Percentiles rank a stretch among this genome's conserved stretches.
phyloP scores from a whole-genome alignment of 2,113 vertebrate genomes.

The Brachyhypopomus occidentalis region DNA sequence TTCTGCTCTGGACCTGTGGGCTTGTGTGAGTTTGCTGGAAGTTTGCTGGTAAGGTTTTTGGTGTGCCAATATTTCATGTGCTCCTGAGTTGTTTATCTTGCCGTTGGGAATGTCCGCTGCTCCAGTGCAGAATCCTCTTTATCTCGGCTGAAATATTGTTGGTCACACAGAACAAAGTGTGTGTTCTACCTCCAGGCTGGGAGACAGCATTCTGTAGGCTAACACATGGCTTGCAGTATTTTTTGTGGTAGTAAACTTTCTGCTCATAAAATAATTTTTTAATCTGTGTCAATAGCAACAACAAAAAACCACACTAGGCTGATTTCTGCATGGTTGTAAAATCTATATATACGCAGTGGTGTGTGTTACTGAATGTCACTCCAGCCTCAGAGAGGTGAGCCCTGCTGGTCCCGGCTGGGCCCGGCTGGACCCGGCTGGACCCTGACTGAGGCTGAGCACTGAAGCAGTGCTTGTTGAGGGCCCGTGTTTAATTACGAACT shows the following conservation, averaged over 20 bases:
- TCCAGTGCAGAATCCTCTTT: background rate
- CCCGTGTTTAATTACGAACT: constrained; percentile 23
- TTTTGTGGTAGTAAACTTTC: background rate
- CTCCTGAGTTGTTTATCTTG: background rate
- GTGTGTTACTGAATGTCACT: background rate
- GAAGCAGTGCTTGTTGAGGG: constrained; percentile 52
- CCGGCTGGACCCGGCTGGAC: background rate
- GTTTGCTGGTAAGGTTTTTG: background rate
- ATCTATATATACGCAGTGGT: constrained; percentile 7
- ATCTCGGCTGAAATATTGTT: constrained; percentile 15
- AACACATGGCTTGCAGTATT: constrained; percentile 2
- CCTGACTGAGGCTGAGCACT: constrained; percentile 49
- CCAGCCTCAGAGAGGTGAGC: constrained; percentile 18
- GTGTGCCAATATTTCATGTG: background rate
- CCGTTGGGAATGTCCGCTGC: background rate
- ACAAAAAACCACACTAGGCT: constrained; percentile 24
- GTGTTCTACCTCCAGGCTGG: background rate
- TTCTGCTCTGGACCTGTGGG: no score
- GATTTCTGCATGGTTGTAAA: constrained; percentile 20
- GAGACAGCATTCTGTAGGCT: background rate
- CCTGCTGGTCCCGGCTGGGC: constrained; percentile 17
- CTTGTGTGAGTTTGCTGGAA: no score
- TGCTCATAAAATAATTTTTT: constrained; percentile 17
- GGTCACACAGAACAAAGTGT: background rate
- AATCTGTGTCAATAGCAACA: background rate